Evolutionary conservation across 2,888 invertebrate species (phyloP), one percentile per base, ranked within the genome.

Genomic region (Falcaria lacertinaria): DNA sequence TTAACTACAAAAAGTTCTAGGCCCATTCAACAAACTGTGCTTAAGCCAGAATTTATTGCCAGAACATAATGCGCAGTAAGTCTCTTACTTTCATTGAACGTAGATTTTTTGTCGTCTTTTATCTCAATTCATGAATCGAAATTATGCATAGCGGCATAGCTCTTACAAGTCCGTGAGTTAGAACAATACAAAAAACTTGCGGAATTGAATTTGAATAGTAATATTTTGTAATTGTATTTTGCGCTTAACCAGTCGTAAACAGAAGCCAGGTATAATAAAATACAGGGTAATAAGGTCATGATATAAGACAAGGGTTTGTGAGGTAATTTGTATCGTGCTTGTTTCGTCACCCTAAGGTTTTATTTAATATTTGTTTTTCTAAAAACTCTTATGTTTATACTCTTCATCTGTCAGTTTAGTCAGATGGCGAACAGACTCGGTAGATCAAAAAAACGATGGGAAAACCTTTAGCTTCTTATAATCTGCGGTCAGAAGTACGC

Each of bases 401-500:
- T 19, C 5, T 19, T 19, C 19, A 19, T 19, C 19, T 19, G 19
- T 4, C 5, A 4, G 5, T 19, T 2, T 19, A 19, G 19, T 19
- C 2, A 5, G 19, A 19, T 4, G 19, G 19, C 19, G 19, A 19
- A 19, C 3, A 4, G 17, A 22, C 22, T 22, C 17, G 19, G 17
- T 5, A 4, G 6, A 19, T 19, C 6, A 19, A 36, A 17, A 35
- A 4, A 35, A 13, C n/a, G 35, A 35, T 25, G 36, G 36, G 41
- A 48, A 42, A 39, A 34, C 35, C 25, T 15, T 11, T 11, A 28
- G 37, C 42, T 41, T 57, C 54, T 50, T 53, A 47, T 50, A 53
- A 45, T 45, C 53, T 49, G 60, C 39, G 54, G 54, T 56, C 54
- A 50, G 51, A 50, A 52, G 48, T 44, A 52, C 60, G 64, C 69